Evolutionary conservation across 2,888 invertebrate species (phyloP).

Genomic region (Pachliopta kotzebuea): DNA sequence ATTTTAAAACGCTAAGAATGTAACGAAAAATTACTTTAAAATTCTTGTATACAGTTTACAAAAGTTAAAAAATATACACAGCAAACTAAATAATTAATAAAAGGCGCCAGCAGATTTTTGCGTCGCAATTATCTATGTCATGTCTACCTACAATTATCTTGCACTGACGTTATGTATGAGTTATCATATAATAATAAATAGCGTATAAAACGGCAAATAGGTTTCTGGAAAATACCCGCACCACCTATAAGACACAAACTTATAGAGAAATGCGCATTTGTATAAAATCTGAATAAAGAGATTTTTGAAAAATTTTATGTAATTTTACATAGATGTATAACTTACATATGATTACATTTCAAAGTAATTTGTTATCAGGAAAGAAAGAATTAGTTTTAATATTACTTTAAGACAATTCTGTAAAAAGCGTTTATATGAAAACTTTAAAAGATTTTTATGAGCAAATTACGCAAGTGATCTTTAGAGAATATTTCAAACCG

Average conservation of each 20-base stretch:
- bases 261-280: background rate
- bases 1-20: background rate
- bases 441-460: background rate
- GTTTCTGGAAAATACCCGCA: conserved; percentile 26
- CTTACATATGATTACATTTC: background rate
- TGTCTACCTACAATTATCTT: conserved; percentile 7
- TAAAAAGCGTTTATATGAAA: background rate
- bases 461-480: background rate
- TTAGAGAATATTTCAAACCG: background rate
- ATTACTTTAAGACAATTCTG: background rate
- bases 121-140: conserved; percentile 15
- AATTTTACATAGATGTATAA: background rate
- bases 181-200: conserved; percentile 13
- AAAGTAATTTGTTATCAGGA: background rate
- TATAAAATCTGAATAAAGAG: background rate
- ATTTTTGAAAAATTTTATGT: background rate
- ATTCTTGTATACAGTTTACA: background rate
- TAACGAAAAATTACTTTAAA: background rate
- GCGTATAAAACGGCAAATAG: conserved; percentile 15
- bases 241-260: background rate
- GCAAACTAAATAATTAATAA: background rate
- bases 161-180: conserved; percentile 3
- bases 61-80: background rate
- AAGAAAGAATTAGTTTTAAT: background rate
- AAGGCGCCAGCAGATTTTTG: conserved; percentile 18